These are phyloP conservation scores for Lepisosteus oculatus DNA, from an alignment of 2,113 vertebrate genomes.

Conservation along the genomic window DNA sequence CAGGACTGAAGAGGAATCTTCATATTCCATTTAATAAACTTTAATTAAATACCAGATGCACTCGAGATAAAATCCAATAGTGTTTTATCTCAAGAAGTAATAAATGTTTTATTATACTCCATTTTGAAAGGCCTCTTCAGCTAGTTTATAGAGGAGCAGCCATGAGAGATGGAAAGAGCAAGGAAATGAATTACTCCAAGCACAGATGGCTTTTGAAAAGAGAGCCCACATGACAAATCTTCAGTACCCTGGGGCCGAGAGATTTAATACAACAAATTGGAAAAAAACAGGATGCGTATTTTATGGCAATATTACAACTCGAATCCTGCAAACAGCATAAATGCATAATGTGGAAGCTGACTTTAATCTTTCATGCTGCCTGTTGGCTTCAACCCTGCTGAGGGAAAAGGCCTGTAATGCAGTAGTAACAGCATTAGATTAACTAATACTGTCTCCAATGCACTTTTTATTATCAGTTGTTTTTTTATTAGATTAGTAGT, in stretches of 20 bases:
- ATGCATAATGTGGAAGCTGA: slow-evolving; percentile 51
- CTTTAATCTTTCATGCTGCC: slow-evolving; percentile 42
- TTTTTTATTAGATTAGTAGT: background rate
- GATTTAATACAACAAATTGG: slow-evolving; percentile 67
- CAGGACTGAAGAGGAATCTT: no score
- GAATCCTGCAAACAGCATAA: slow-evolving; percentile 32
- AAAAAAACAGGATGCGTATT: slow-evolving; percentile 58
- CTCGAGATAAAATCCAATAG: background rate
- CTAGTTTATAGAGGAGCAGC: slow-evolving; percentile 60
- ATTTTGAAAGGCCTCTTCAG: slow-evolving; percentile 50
- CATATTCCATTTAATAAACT: no score
- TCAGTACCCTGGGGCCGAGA: slow-evolving; percentile 50
- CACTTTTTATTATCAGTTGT: no score
- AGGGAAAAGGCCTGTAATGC: slow-evolving; percentile 29
- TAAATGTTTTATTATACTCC: slow-evolving; percentile 39
- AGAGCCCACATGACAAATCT: slow-evolving; percentile 58
- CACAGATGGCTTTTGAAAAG: slow-evolving; percentile 61
- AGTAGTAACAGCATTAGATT: background rate
- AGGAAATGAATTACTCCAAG: slow-evolving; percentile 64
- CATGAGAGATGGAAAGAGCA: slow-evolving; percentile 37
- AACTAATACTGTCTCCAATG: background rate
- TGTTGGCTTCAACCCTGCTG: slow-evolving; percentile 38
- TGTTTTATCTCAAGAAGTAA: slow-evolving; percentile 6
- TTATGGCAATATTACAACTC: slow-evolving; percentile 47
- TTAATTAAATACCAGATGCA: no score